A percentile compares a stretch with the other conserved stretches of the same genome.
Evolutionary conservation across 1,140 invertebrate genomes (phyloP).

Genomic region (Latrodectus geometricus): DNA sequence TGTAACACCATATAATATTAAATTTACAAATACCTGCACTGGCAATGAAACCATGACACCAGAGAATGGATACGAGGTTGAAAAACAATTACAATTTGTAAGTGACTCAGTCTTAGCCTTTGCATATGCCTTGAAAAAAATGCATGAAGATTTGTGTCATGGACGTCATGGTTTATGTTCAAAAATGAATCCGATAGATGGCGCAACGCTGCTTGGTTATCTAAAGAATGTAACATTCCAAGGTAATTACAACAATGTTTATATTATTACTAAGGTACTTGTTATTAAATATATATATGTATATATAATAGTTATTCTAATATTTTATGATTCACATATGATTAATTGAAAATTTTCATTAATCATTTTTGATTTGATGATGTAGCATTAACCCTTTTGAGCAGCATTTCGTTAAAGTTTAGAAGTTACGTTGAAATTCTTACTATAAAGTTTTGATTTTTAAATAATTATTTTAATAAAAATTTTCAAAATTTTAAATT

Average conservation of each 20-base stretch:
- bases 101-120: conserved; percentile 93
- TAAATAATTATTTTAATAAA: too few species aligned
- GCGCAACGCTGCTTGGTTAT: conserved; percentile 83
- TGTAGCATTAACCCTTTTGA: too few species aligned
- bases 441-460: too few species aligned
- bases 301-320: too few species aligned
- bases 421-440: too few species aligned
- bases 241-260: conserved; percentile 73
- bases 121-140: conserved; percentile 87
- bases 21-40: conserved; percentile 74
- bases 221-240: conserved; percentile 85
- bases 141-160: conserved; percentile 84
- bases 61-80: conserved; percentile 79
- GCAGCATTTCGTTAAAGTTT: too few species aligned
- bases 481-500: too few species aligned
- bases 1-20: conserved; percentile 83
- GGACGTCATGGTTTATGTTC: conserved; percentile 80
- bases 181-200: conserved; percentile 88
- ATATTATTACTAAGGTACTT: too few species aligned
- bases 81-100: conserved; percentile 83
- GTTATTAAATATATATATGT: too few species aligned
- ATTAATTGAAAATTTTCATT: too few species aligned
- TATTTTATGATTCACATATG: too few species aligned
- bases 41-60: conserved; percentile 75
- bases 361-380: too few species aligned